These are phyloP conservation scores for Pseudopodoces humilis DNA, from an alignment of 2,113 vertebrate genomes.

Conservation along the genomic window DNA sequence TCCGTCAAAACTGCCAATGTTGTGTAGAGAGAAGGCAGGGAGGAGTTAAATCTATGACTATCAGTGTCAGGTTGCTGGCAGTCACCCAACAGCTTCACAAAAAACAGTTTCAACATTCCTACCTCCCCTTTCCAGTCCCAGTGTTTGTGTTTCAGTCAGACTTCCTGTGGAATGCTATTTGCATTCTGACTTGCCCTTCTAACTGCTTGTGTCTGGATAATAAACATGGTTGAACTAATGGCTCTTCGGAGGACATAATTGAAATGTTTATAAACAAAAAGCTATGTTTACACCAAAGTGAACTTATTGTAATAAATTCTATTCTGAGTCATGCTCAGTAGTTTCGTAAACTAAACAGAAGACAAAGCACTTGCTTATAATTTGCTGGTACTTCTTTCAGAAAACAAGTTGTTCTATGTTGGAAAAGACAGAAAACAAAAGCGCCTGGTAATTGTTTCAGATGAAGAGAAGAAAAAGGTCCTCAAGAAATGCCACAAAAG, in stretches of 20 bases:
- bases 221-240: neutral
- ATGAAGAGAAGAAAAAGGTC: slow-evolving; percentile 77
- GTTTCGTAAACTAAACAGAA: neutral
- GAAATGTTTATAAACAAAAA: neutral
- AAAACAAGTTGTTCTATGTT: slow-evolving; percentile 77
- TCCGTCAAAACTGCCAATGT: neutral
- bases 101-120: neutral
- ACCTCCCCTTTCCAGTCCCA: accelerated
- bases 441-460: slow-evolving; percentile 74
- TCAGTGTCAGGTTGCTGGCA: neutral
- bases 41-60: neutral
- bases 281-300: neutral
- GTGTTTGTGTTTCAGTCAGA: neutral
- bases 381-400: slow-evolving; percentile 64
- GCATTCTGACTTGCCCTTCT: neutral
- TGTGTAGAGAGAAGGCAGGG: neutral
- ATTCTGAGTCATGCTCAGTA: neutral
- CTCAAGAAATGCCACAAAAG: slow-evolving; percentile 73
- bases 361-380: neutral
- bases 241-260: neutral
- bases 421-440: slow-evolving; percentile 78
- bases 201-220: neutral
- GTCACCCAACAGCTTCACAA: neutral
- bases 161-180: neutral
- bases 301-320: neutral